Evolutionary conservation across 2,113 vertebrate genomes (phyloP).

Genomic region (Zapus hudsonius): DNA sequence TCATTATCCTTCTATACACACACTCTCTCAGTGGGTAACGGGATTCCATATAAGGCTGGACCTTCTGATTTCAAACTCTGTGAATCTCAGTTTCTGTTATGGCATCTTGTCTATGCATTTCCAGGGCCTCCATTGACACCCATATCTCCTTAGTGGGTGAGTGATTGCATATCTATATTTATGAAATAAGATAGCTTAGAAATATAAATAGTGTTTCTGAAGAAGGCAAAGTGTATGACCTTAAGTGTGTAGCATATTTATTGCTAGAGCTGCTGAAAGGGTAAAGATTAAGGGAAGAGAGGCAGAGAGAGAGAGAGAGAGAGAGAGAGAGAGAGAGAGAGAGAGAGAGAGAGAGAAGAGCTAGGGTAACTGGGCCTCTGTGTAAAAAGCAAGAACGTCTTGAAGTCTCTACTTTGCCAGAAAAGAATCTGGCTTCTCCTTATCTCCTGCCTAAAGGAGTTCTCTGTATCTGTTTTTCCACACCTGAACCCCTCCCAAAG

Average conservation of each 20-base stretch:
- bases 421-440: too few species aligned
- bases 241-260: neutral
- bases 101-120: neutral
- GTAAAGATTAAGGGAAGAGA: neutral
- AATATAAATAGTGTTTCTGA: neutral
- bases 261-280: neutral
- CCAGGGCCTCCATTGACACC: neutral
- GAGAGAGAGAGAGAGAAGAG: too few species aligned
- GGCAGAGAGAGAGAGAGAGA: neutral
- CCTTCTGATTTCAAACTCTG: neutral
- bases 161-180: neutral
- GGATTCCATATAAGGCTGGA: neutral
- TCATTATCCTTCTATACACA: neutral
- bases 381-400: too few species aligned
- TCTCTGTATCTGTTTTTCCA: too few species aligned
- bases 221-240: neutral
- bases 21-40: neutral
- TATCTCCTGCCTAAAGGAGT: too few species aligned
- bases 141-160: neutral
- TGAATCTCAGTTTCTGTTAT: neutral
- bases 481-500: too few species aligned
- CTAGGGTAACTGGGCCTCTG: too few species aligned
- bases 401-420: too few species aligned
- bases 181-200: neutral
- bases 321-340: too few species aligned